Evolutionary conservation across 2,113 vertebrate genomes (phyloP).

Genomic region (Heterocephalus glaber): DNA sequence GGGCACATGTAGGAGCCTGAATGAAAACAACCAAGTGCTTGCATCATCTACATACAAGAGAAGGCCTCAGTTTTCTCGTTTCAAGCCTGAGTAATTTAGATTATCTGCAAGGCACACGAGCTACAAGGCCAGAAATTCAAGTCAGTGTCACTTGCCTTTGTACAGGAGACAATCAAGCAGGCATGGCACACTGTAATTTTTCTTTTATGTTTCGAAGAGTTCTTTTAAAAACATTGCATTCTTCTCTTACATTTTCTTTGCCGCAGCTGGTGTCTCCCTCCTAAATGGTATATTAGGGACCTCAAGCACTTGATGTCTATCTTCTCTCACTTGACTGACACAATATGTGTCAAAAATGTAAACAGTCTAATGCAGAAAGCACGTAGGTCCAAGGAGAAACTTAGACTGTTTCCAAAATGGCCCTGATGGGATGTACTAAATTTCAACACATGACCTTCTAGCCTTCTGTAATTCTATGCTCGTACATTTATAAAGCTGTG

Average conservation of each 20-base stretch:
- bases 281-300: conserved; percentile 70
- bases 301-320: conserved; percentile 69
- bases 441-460: conserved; percentile 8
- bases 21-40: conserved; percentile 63
- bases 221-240: conserved; percentile 62
- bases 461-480: conserved; percentile 8
- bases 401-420: conserved; percentile 46
- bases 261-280: conserved; percentile 69
- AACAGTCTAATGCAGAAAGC: conserved; percentile 73
- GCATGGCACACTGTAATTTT: conserved; percentile 76
- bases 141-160: conserved; percentile 72
- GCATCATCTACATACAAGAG: conserved; percentile 9
- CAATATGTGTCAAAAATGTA: conserved; percentile 73
- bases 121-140: conserved; percentile 69
- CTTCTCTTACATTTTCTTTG: conserved; percentile 62
- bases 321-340: conserved; percentile 74
- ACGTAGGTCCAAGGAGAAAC: conserved; percentile 65
- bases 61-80: conserved; percentile 72
- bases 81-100: conserved; percentile 78
- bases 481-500: conserved; percentile 36
- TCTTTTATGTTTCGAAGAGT: conserved; percentile 76
- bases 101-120: conserved; percentile 66
- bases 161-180: conserved; percentile 67
- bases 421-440: background rate
- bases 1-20: conserved; percentile 17